A percentile compares a stretch with the other conserved stretches of the same genome.
Conservation (phyloP, 64 coral and sea anemone species). For the Porites australiensis region DNA sequence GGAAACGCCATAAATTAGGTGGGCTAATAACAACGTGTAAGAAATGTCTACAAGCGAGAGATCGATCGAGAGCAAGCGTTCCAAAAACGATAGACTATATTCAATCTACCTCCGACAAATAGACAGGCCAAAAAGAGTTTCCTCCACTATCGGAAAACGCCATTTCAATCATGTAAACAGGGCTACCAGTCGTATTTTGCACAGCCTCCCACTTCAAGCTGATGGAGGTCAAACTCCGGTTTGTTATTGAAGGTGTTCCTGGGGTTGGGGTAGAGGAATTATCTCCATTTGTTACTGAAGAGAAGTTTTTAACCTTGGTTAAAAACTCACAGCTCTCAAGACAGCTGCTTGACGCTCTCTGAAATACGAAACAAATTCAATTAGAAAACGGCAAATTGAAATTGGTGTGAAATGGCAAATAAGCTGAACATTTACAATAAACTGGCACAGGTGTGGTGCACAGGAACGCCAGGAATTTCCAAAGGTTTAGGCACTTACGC, state of each 20-base stretch:
- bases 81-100: background rate
- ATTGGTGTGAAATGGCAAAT: too few relatives aligned
- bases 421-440: too few relatives aligned
- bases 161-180: constrained; percentile 57
- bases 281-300: constrained; percentile 19
- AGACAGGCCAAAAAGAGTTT: background rate
- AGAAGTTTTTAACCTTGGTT: background rate
- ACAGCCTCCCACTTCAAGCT: constrained; percentile 29
- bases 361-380: background rate
- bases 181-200: background rate
- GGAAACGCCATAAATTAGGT: background rate
- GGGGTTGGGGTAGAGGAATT: background rate
- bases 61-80: too few relatives aligned
- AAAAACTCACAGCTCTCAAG: constrained; percentile 38
- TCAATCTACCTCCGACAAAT: constrained; percentile 12
- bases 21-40: background rate
- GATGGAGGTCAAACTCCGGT: constrained; percentile 23
- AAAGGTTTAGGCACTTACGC: constrained; percentile 16
- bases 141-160: background rate
- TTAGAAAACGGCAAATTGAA: background rate
- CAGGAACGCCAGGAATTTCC: background rate
- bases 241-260: background rate
- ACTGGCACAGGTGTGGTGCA: too few relatives aligned
- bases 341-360: background rate
- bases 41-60: too few relatives aligned